Evolutionary conservation across 2,888 invertebrate genomes (phyloP).

Genomic region (Drosophila yooni): DNA sequence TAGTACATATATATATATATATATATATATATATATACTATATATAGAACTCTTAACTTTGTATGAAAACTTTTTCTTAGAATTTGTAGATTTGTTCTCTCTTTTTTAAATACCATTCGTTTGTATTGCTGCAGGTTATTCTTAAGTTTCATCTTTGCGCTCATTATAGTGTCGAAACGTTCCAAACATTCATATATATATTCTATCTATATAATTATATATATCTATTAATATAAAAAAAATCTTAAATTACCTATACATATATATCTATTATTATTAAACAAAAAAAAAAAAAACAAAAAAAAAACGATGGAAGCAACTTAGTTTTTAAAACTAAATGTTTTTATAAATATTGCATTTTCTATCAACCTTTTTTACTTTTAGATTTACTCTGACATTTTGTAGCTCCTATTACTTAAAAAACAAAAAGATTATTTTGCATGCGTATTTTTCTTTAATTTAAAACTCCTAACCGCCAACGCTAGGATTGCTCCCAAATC

Average conservation of each 20-base stretch:
- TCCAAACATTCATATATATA: constrained; percentile 32
- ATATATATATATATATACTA: constrained; percentile 26
- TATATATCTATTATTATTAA: constrained; percentile 37
- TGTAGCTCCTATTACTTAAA: constrained; percentile 34
- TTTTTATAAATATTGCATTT: constrained; percentile 57
- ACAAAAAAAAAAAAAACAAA: constrained; percentile 20
- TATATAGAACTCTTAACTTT: constrained; percentile 62
- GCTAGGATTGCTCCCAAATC: constrained; percentile 3
- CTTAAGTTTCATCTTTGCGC: constrained; percentile 59
- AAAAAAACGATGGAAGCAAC: constrained; percentile 37
- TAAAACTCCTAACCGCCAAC: background rate
- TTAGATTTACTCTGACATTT: constrained; percentile 30
- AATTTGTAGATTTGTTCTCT: constrained; percentile 73
- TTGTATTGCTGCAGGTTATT: constrained; percentile 70
- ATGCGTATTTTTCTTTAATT: constrained; percentile 64
- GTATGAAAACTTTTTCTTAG: constrained; percentile 66
- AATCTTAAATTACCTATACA: constrained; percentile 56
- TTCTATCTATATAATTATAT: constrained; percentile 31
- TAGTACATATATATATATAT: constrained; percentile 55
- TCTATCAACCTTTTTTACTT: constrained; percentile 49
- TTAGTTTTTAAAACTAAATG: constrained; percentile 52
- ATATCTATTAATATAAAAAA: constrained; percentile 36
- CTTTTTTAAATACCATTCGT: constrained; percentile 38
- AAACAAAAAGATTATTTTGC: constrained; percentile 32
- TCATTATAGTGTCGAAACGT: constrained; percentile 50